Conservation (phyloP, 2,888 invertebrate genomes). For the Allygus modestus region DNA sequence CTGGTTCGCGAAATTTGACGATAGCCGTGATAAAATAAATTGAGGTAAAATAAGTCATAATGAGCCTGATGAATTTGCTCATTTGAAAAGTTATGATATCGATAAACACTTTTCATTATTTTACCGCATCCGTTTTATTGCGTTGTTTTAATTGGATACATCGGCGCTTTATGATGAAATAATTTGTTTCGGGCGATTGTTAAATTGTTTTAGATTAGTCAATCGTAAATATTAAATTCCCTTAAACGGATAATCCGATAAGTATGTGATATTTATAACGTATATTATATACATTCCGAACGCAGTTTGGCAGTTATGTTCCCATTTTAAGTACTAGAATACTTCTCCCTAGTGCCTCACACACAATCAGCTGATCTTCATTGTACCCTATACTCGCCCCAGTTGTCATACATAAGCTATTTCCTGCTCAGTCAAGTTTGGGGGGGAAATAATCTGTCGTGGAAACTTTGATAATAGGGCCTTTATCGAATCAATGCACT, state of each 20-base stretch:
- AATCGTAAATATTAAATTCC: background rate
- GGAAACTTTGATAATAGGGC: too few relatives aligned
- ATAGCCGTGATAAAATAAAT: conserved; percentile 49
- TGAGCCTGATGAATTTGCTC: conserved; percentile 46
- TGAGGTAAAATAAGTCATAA: conserved; percentile 30
- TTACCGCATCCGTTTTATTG: conserved; percentile 16
- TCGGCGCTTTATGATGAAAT: background rate
- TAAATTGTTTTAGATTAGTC: conserved; percentile 21
- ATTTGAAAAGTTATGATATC: conserved; percentile 54
- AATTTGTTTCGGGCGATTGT: conserved; percentile 11
- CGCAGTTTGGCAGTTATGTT: too few relatives aligned
- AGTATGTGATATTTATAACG: too few relatives aligned
- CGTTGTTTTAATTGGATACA: conserved; percentile 42
- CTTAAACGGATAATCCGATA: background rate
- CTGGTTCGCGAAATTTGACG: conserved; percentile 34
- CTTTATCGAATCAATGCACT: too few relatives aligned
- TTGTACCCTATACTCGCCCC: too few relatives aligned
- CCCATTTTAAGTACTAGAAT: too few relatives aligned
- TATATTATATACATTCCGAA: too few relatives aligned
- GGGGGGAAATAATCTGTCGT: too few relatives aligned
- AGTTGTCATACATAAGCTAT: too few relatives aligned
- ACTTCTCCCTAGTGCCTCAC: too few relatives aligned
- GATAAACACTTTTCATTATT: conserved; percentile 51
- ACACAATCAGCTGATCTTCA: too few relatives aligned
- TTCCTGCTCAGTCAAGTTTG: too few relatives aligned